Conservation (phyloP, 2,888 invertebrate species). For the Drosophila limbata region DNA sequence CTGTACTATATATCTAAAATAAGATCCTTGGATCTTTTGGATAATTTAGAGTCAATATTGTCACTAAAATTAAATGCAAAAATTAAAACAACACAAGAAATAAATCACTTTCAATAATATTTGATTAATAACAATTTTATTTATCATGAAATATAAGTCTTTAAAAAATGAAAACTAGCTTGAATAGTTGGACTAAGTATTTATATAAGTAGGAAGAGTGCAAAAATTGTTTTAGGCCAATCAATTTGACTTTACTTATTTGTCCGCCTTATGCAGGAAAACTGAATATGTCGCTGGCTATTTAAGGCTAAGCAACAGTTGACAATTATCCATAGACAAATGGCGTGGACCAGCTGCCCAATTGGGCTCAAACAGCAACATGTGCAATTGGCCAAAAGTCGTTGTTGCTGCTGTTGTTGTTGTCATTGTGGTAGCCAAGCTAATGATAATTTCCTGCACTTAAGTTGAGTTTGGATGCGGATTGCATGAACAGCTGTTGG, state of each 20-base stretch:
- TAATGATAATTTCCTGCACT: constrained; percentile 55
- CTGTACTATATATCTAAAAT: no score
- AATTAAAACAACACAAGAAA: no score
- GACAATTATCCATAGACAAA: constrained; percentile 41
- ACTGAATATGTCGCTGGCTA: constrained; percentile 1
- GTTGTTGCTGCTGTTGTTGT: constrained; percentile 19
- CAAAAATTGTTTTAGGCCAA: constrained; percentile 8
- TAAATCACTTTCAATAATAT: neutral
- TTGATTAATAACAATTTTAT: neutral
- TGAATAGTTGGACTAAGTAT: neutral
- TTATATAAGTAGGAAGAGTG: constrained; percentile 2
- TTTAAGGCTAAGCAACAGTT: constrained; percentile 8
- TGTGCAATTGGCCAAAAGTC: constrained; percentile 54
- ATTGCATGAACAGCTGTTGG: constrained; percentile 40
- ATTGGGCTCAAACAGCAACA: constrained; percentile 36
- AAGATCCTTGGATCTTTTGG: no score
- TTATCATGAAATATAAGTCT: neutral
- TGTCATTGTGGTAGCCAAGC: constrained; percentile 12
- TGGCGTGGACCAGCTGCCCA: constrained; percentile 36
- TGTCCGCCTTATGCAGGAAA: constrained; percentile 21
- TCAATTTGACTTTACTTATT: constrained; percentile 22
- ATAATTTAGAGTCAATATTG: no score
- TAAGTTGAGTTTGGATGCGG: constrained; percentile 13
- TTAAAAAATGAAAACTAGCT: no score
- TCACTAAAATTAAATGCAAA: no score